Evolutionary conservation across 2,113 vertebrate species (phyloP).

Genomic region (Seriola aureovittata): DNA sequence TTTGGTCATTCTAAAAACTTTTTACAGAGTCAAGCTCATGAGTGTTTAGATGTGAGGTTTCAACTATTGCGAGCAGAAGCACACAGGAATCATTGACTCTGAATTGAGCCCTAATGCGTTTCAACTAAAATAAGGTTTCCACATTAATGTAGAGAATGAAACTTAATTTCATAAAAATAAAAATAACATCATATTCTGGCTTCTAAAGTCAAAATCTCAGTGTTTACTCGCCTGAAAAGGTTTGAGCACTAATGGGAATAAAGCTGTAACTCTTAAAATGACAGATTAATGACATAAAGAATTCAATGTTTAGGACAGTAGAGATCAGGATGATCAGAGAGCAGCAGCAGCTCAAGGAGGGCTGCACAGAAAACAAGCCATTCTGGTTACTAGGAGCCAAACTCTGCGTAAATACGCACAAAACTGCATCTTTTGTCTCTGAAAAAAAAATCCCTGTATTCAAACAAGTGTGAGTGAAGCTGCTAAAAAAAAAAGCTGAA

Average conservation of each 20-base stretch:
- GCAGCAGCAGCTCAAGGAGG: neutral
- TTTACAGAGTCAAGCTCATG: neutral
- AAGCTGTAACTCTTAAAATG: neutral
- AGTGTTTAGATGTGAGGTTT: neutral
- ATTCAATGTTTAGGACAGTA: too few species aligned
- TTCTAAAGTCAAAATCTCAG: neutral
- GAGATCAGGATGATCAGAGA: neutral
- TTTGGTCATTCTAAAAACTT: neutral
- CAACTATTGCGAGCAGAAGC: neutral
- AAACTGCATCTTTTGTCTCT: too few species aligned
- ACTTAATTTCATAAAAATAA: neutral
- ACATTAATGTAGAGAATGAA: neutral
- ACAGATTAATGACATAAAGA: neutral
- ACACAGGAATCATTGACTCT: neutral
- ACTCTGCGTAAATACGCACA: constrained; percentile 22
- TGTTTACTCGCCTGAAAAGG: neutral
- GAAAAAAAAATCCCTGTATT: neutral
- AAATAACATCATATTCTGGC: too few species aligned
- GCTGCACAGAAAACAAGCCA: too few species aligned
- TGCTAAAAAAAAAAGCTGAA: neutral
- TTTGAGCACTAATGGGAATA: neutral
- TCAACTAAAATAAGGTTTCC: neutral
- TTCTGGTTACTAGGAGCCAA: too few species aligned
- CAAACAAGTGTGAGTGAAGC: neutral
- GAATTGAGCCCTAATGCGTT: neutral